Conservation (phyloP, 2,888 invertebrate genomes). For the Synergus itoensis region DNA sequence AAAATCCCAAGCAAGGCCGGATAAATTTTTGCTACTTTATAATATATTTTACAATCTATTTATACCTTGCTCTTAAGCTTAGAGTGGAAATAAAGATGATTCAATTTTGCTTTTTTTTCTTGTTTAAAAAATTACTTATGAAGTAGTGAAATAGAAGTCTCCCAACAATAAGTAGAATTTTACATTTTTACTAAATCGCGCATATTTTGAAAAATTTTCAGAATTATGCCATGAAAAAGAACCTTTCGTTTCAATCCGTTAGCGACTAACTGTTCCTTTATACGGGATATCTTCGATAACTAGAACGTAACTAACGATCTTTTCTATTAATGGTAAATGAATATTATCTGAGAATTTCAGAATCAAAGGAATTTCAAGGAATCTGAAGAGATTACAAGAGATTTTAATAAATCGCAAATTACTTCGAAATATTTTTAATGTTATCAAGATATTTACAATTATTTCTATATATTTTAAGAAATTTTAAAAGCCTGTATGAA, state of each 20-base stretch:
- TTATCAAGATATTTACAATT: too few relatives aligned
- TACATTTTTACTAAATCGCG: background rate
- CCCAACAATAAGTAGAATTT: background rate
- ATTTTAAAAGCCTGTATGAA: too few relatives aligned
- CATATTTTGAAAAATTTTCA: constrained; percentile 19
- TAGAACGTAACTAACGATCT: constrained; percentile 32
- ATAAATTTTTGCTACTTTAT: background rate
- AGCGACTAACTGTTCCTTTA: constrained; percentile 7
- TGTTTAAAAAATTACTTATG: too few relatives aligned
- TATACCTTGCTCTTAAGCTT: background rate
- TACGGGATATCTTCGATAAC: constrained; percentile 23
- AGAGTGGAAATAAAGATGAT: background rate
- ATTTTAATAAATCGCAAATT: too few relatives aligned
- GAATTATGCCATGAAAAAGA: background rate
- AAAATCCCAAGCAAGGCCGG: too few relatives aligned
- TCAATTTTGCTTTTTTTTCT: background rate
- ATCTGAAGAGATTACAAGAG: too few relatives aligned
- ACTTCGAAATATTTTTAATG: too few relatives aligned
- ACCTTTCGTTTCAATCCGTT: constrained; percentile 25
- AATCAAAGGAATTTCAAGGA: background rate
- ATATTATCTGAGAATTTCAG: constrained; percentile 31
- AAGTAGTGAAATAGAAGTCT: too few relatives aligned
- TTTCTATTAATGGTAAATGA: constrained; percentile 10
- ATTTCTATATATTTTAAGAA: too few relatives aligned
- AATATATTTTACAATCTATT: constrained; percentile 1